Evolutionary conservation across 2,113 vertebrate species (phyloP).

Genomic region (Otocyon megalotis): DNA sequence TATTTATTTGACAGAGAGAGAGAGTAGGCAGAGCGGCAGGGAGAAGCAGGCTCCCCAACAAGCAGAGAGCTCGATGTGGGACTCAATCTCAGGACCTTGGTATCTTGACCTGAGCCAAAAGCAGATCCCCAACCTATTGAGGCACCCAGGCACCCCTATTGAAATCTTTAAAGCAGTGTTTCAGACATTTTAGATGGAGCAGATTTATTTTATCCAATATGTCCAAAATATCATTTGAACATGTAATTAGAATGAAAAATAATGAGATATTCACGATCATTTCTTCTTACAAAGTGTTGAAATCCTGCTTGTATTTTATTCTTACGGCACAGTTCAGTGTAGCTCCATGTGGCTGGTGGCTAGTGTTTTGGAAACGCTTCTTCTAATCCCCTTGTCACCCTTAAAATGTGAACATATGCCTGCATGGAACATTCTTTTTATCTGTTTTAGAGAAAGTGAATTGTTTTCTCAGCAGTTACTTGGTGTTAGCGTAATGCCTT

Average conservation of each 20-base stretch:
- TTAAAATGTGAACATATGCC: slow-evolving; percentile 58
- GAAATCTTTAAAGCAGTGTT: neutral
- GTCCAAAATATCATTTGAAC: neutral
- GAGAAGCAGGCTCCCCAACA: no score
- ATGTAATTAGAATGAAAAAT: neutral
- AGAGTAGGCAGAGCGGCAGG: no score
- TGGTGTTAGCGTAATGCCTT: slow-evolving; percentile 72
- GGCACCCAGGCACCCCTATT: neutral
- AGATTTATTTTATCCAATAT: neutral
- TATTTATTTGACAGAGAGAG: no score
- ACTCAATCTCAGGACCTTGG: no score
- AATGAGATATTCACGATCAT: neutral
- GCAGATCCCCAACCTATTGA: no score
- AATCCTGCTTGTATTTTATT: neutral
- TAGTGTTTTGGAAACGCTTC: neutral
- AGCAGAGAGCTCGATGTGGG: no score
- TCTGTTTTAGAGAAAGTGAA: slow-evolving; percentile 57
- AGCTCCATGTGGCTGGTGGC: neutral
- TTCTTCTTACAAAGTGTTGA: neutral
- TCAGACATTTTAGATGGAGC: neutral
- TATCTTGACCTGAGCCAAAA: no score
- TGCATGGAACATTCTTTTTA: neutral
- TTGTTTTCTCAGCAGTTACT: slow-evolving; percentile 74
- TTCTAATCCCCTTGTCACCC: neutral
- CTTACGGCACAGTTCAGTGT: neutral